Percentiles rank a stretch among this genome's conserved stretches.
Evolutionary conservation across 2,888 invertebrate species (phyloP).

Genomic region (Thymelicus sylvestris): DNA sequence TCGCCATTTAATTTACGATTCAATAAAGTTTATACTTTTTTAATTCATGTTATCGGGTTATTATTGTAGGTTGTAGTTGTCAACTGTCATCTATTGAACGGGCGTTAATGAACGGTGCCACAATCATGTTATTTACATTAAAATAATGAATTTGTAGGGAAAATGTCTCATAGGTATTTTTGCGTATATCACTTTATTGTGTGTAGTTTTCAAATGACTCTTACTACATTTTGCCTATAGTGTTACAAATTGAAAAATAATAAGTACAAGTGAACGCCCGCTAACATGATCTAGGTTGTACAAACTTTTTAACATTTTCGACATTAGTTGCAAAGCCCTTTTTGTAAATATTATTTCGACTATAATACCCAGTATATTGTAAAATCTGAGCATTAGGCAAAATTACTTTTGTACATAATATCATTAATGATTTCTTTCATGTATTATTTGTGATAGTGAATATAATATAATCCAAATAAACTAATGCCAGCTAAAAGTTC

Average conservation of each 20-base stretch:
- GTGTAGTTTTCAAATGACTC: background rate
- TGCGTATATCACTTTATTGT: background rate
- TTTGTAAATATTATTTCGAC: constrained; percentile 37
- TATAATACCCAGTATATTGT: constrained; percentile 28
- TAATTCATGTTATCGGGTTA: background rate
- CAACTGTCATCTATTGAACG: background rate
- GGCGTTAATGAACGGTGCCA: background rate
- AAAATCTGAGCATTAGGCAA: constrained; percentile 35
- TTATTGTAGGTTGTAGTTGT: background rate
- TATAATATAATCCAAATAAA: constrained; percentile 79
- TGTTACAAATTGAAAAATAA: background rate
- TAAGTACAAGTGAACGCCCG: constrained; percentile 33
- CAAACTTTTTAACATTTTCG: background rate
- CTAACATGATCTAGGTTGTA: background rate
- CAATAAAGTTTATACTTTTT: constrained; percentile 29
- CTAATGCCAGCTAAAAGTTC: constrained; percentile 83
- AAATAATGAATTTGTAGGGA: background rate
- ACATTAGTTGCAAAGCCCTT: background rate
- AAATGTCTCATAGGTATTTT: background rate
- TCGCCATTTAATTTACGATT: constrained; percentile 29
- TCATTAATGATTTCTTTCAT: constrained; percentile 62
- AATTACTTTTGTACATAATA: constrained; percentile 63
- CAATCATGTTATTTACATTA: background rate
- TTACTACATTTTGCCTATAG: background rate
- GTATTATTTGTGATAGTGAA: constrained; percentile 75